A percentile compares a stretch with the other conserved stretches of the same genome.
phyloP scores from a whole-genome alignment of 1,140 invertebrate species.

The Oryzaephilus surinamensis region DNA sequence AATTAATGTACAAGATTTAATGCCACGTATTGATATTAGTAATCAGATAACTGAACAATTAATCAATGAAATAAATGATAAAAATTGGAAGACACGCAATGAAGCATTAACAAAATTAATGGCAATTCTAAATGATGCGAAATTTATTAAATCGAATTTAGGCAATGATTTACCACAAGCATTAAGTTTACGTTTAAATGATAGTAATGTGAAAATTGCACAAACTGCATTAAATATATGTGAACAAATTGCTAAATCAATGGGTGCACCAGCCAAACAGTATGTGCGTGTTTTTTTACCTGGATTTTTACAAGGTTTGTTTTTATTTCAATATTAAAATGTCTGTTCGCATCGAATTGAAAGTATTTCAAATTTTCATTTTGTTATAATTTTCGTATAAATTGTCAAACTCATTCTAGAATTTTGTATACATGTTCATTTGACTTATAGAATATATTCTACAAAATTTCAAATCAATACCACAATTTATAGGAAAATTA shows the following conservation, averaged over 20 bases:
- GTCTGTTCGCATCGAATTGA: no score
- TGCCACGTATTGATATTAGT: slow-evolving; percentile 73
- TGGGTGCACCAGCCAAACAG: slow-evolving; percentile 71
- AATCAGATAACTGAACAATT: slow-evolving; percentile 73
- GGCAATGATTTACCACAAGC: slow-evolving; percentile 72
- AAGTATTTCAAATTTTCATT: no score
- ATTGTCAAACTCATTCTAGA: no score
- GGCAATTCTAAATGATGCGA: slow-evolving; percentile 61
- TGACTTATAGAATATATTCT: no score
- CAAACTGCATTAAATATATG: slow-evolving; percentile 72
- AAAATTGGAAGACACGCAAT: slow-evolving; percentile 88
- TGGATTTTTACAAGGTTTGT: slow-evolving; percentile 72
- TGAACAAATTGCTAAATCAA: slow-evolving; percentile 62
- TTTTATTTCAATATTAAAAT: no score
- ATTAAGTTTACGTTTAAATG: slow-evolving; percentile 62
- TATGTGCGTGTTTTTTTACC: slow-evolving; percentile 75
- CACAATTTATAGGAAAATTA: no score
- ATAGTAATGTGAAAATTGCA: slow-evolving; percentile 87
- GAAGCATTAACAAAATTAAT: slow-evolving; percentile 73
- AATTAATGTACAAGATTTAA: slow-evolving; percentile 52
- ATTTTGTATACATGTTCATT: no score
- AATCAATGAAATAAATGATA: slow-evolving; percentile 75
- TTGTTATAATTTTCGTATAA: no score
- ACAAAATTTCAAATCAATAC: no score
- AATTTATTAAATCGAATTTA: slow-evolving; percentile 69